Conservation (phyloP, 2,888 invertebrate species). For the Heliconius erato region DNA sequence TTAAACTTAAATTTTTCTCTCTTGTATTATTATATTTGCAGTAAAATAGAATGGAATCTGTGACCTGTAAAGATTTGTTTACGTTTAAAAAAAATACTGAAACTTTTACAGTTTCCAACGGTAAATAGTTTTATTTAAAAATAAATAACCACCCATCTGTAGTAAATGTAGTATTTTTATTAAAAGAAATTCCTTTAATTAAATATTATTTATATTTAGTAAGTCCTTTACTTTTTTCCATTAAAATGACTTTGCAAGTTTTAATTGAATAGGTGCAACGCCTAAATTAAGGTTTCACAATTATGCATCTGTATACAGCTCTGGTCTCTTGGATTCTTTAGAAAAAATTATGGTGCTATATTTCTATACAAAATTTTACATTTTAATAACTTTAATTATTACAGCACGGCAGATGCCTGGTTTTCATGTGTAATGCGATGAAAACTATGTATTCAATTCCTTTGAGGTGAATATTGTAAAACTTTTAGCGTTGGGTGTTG, state of each 20-base stretch:
- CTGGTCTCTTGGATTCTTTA: constrained; percentile 19
- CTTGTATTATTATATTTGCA: background rate
- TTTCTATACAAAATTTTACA: constrained; percentile 17
- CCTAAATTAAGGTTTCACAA: constrained; percentile 18
- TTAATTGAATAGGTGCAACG: constrained; percentile 12
- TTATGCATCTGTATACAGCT: background rate
- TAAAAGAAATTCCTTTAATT: constrained; percentile 16
- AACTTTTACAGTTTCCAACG: background rate
- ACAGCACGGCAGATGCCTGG: background rate
- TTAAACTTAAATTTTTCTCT: too few relatives aligned
- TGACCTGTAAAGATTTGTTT: background rate
- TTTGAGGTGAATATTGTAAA: background rate
- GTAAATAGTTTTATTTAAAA: background rate
- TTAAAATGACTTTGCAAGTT: constrained; percentile 34
- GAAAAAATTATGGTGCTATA: constrained; percentile 11
- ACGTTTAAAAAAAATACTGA: too few relatives aligned
- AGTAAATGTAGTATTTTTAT: constrained; percentile 1
- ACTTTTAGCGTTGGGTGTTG: background rate
- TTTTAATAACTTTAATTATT: constrained; percentile 18
- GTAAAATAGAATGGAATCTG: background rate
- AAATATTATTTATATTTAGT: constrained; percentile 11
- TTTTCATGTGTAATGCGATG: background rate
- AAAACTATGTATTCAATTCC: constrained; percentile 6
- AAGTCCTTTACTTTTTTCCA: constrained; percentile 20
- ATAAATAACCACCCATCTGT: background rate